Evolutionary conservation across 2,797 vertebrate species (phyloP).

Genomic region (Bradypus variegatus): DNA sequence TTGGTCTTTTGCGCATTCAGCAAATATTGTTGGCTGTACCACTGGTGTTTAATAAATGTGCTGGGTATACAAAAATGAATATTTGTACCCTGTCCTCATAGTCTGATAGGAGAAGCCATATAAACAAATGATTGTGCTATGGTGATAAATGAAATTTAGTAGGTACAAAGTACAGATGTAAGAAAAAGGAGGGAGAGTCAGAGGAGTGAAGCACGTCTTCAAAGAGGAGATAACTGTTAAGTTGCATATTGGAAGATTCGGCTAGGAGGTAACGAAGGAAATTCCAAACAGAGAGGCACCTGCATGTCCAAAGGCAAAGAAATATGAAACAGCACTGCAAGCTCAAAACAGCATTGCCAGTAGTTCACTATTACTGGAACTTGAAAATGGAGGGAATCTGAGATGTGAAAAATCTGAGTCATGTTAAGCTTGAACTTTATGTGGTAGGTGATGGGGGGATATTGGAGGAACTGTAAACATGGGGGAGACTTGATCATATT

Average conservation of each 20-base stretch:
- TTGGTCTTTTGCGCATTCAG: neutral
- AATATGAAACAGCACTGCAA: neutral
- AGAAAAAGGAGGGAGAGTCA: neutral
- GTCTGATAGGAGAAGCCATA: slow-evolving; percentile 18
- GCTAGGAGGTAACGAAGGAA: neutral
- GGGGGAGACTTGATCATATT: neutral
- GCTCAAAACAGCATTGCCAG: neutral
- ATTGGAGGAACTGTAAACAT: neutral
- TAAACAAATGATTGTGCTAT: neutral
- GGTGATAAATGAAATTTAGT: slow-evolving; percentile 12
- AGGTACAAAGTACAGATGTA: neutral
- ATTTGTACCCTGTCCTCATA: neutral
- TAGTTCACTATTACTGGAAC: neutral
- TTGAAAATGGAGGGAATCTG: neutral
- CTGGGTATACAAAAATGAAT: neutral
- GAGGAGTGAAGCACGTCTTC: neutral
- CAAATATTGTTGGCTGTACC: neutral
- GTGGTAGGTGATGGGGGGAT: neutral
- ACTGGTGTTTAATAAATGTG: slow-evolving; percentile 7
- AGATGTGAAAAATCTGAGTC: neutral
- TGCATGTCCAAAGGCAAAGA: neutral
- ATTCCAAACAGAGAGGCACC: neutral
- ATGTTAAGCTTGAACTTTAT: neutral
- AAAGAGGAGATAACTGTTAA: neutral
- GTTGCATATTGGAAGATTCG: neutral